Evolutionary conservation across 2,113 vertebrate genomes (phyloP).

Genomic region (Amblyopsis rosae): DNA sequence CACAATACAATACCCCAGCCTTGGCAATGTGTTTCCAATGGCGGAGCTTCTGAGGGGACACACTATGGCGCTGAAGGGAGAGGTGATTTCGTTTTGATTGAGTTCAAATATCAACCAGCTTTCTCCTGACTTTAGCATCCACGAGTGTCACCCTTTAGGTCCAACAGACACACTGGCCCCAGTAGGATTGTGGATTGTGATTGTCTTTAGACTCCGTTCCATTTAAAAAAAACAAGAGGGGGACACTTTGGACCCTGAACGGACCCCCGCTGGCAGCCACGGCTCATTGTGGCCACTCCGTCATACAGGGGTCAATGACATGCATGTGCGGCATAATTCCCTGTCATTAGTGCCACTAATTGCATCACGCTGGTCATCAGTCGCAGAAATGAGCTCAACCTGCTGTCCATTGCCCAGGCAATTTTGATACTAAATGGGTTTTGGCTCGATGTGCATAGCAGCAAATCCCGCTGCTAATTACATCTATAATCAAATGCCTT

Average conservation of each 20-base stretch:
- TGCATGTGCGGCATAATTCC: constrained; percentile 69
- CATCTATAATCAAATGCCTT: constrained; percentile 79
- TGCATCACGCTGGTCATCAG: constrained; percentile 71
- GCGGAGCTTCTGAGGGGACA: too few species aligned
- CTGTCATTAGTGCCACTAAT: constrained; percentile 70
- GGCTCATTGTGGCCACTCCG: constrained; percentile 46
- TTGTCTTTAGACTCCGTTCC: constrained; percentile 40
- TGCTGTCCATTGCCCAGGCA: constrained; percentile 71
- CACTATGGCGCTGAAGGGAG: too few species aligned
- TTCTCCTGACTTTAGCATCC: constrained; percentile 60
- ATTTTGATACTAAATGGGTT: constrained; percentile 76
- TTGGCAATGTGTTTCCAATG: too few species aligned
- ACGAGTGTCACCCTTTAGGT: constrained; percentile 68
- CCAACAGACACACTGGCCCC: constrained; percentile 44
- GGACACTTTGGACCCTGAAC: not conserved
- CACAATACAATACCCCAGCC: too few species aligned
- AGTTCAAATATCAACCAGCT: too few species aligned
- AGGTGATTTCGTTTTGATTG: too few species aligned
- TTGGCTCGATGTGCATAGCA: constrained; percentile 63
- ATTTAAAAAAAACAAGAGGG: constrained; percentile 14
- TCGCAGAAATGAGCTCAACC: constrained; percentile 70
- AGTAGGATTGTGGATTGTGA: constrained; percentile 27
- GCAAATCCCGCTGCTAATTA: constrained; percentile 74
- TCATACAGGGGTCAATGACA: constrained; percentile 64
- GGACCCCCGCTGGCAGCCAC: constrained; percentile 35